phyloP scores from a whole-genome alignment of 2,797 vertebrate species.

The Pitangus sulphuratus region DNA sequence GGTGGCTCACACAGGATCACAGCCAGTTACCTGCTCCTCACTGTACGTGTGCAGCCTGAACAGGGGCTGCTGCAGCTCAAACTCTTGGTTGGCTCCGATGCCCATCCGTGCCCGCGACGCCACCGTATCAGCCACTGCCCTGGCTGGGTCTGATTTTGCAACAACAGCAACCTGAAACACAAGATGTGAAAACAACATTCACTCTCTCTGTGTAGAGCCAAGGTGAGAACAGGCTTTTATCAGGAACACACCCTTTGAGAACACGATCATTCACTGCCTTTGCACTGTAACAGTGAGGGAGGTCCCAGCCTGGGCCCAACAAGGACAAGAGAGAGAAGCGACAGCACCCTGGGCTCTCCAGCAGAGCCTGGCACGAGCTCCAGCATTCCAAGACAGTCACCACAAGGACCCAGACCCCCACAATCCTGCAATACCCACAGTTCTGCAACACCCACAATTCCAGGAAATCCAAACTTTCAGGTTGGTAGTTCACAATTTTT shows the following conservation, averaged over 20 bases:
- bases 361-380: accelerated
- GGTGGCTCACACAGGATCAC: accelerated
- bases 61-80: constrained; percentile 86
- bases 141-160: constrained; percentile 83
- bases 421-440: background rate
- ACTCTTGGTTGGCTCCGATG: constrained; percentile 71
- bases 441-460: background rate
- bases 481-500: background rate
- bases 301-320: background rate
- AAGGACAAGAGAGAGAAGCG: background rate
- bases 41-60: constrained; percentile 89
- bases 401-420: background rate
- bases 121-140: constrained; percentile 87
- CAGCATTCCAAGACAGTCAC: accelerated
- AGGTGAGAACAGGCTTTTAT: background rate
- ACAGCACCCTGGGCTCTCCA: background rate
- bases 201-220: accelerated
- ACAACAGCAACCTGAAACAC: constrained; percentile 82
- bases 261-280: accelerated
- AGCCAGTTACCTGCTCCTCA: constrained; percentile 84
- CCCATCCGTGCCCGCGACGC: constrained; percentile 81
- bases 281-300: accelerated
- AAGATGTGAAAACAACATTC: accelerated
- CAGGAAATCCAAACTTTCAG: background rate
- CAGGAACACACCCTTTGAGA: background rate